Conservation (phyloP, 2,888 invertebrate species). For the Fragum fragum region DNA sequence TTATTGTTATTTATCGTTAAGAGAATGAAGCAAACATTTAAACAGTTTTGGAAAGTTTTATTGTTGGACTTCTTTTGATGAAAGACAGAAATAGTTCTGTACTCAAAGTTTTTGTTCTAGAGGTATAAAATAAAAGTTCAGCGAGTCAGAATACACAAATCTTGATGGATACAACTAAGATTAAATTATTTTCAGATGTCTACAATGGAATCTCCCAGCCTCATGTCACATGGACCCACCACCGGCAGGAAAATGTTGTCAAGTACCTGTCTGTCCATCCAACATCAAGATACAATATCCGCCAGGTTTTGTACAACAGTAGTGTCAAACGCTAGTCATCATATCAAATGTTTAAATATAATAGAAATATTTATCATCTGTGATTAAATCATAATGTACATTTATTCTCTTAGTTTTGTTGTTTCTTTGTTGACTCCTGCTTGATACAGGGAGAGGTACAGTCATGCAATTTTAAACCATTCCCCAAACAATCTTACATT, state of each 20-base stretch:
- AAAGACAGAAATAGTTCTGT: no score
- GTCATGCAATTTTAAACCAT: no score
- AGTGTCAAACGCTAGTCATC: constrained; percentile 8
- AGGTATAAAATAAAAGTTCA: no score
- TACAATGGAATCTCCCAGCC: constrained; percentile 71
- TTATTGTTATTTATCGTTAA: no score
- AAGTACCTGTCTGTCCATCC: constrained; percentile 72
- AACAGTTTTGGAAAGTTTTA: no score
- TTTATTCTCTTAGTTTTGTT: neutral
- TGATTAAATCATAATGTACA: neutral
- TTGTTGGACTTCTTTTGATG: no score
- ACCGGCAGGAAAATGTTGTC: constrained; percentile 74
- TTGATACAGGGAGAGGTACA: no score
- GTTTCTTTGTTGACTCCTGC: neutral
- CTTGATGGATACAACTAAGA: no score
- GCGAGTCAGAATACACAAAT: no score
- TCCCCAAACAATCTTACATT: no score
- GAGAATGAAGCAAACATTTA: no score
- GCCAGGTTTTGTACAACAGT: constrained; percentile 64
- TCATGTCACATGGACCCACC: constrained; percentile 72
- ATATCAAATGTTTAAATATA: neutral
- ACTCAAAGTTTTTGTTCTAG: no score
- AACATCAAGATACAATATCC: constrained; percentile 73
- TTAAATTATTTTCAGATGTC: constrained; percentile 71
- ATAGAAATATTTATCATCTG: neutral